Percentiles rank a stretch among this genome's conserved stretches.
Conservation (phyloP, 2,888 invertebrate species). For the Machimus rusticus region DNA sequence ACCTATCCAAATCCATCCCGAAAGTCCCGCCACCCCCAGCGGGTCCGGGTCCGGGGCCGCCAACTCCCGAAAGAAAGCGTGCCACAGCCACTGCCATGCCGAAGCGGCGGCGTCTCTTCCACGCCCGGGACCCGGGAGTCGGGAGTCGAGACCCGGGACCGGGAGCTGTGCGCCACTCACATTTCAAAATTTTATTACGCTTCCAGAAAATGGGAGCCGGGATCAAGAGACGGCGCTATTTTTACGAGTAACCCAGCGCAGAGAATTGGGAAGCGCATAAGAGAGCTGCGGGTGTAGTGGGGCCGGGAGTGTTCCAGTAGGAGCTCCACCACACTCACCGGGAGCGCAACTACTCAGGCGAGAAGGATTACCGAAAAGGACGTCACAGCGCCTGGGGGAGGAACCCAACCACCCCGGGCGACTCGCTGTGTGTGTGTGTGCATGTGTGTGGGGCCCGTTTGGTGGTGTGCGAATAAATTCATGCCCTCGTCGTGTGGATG, state of each 20-base stretch:
- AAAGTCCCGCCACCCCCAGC: neutral
- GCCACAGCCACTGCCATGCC: too few relatives aligned
- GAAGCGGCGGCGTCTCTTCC: neutral
- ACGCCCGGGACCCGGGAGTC: neutral
- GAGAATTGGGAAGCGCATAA: neutral
- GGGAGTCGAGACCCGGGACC: neutral
- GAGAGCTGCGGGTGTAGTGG: neutral
- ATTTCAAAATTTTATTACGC: conserved; percentile 28
- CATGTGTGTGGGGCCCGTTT: neutral
- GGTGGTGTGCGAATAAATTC: conserved; percentile 4
- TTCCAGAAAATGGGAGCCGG: neutral
- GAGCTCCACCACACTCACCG: neutral
- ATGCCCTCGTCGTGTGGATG: conserved; percentile 25
- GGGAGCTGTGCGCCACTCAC: conserved; percentile 7
- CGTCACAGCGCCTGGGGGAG: neutral
- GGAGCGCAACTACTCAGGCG: neutral
- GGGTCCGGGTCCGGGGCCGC: neutral
- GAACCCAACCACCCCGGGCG: neutral
- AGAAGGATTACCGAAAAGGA: neutral
- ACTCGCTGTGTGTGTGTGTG: neutral
- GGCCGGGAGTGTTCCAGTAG: neutral
- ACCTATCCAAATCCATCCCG: neutral
- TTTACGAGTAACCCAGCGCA: neutral
- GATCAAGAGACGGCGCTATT: conserved; percentile 12
- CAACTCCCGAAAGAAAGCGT: neutral